Percentiles rank a stretch among this genome's conserved stretches.
phyloP scores from a whole-genome alignment of 37 sponge, comb jelly and placozoan species.

The Mnemiopsis leidyi region DNA sequence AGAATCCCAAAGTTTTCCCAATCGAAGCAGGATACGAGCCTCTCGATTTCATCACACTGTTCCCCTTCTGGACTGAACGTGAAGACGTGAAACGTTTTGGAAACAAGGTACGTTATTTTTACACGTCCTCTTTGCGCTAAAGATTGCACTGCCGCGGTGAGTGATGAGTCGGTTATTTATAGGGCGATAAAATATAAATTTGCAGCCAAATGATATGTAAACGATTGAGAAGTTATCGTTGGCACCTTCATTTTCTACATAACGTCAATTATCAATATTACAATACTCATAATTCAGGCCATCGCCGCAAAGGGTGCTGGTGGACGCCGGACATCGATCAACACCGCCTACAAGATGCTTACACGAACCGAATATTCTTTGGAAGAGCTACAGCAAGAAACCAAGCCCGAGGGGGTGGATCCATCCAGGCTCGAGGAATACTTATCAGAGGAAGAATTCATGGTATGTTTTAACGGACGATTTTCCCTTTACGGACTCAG shows the following conservation, averaged over 20 bases:
- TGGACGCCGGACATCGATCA: slow-evolving; percentile 45
- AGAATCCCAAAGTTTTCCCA: slow-evolving; percentile 71
- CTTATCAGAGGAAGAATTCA: slow-evolving; percentile 84
- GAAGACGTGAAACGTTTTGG: slow-evolving; percentile 63
- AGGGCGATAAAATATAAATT: too few relatives aligned
- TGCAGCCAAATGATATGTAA: too few relatives aligned
- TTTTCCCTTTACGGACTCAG: too few relatives aligned
- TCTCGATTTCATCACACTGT: slow-evolving; percentile 71
- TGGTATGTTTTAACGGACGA: slow-evolving; percentile 73
- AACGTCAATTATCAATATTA: background rate
- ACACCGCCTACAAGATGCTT: slow-evolving; percentile 45
- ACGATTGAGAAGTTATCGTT: too few relatives aligned
- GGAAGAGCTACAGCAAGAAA: slow-evolving; percentile 72
- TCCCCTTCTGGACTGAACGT: slow-evolving; percentile 80
- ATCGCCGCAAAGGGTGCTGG: background rate
- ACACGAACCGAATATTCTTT: slow-evolving; percentile 71
- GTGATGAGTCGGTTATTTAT: too few relatives aligned
- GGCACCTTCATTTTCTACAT: too few relatives aligned
- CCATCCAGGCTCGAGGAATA: slow-evolving; percentile 83
- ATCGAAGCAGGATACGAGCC: slow-evolving; percentile 82
- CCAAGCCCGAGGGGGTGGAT: slow-evolving; percentile 88
- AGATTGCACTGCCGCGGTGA: too few relatives aligned
- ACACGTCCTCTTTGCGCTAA: too few relatives aligned
- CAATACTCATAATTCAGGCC: background rate
- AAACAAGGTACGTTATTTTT: background rate